Evolutionary conservation across 1,140 invertebrate genomes (phyloP).

Genomic region (Drosophila baimaii): DNA sequence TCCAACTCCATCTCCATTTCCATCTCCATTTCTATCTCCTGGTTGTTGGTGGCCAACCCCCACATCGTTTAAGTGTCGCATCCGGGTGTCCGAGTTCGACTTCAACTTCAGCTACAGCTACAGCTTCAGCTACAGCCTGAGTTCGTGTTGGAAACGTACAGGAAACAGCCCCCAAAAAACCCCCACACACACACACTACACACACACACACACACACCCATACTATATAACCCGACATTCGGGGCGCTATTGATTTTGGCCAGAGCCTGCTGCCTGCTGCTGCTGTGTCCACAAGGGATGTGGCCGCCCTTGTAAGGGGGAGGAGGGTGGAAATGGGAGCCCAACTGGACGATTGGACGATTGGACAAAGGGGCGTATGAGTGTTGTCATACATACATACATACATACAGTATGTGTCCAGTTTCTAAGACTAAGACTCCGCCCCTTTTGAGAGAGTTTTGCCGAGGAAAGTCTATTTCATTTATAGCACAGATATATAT

Average conservation of each 20-base stretch:
- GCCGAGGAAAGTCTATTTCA: not conserved
- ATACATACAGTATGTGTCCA: conserved; percentile 5
- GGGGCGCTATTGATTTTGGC: conserved; percentile 74
- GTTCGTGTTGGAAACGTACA: conserved; percentile 35
- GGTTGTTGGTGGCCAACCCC: no score
- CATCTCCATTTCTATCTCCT: not conserved
- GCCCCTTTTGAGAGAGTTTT: not conserved
- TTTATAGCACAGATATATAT: not conserved
- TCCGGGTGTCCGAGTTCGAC: conserved; percentile 65
- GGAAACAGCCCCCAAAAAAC: conserved; percentile 4
- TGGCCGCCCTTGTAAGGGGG: not conserved
- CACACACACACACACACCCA: conserved; percentile 5
- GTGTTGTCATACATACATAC: not conserved
- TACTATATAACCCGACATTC: conserved; percentile 59
- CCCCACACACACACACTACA: not conserved
- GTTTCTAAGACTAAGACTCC: not conserved
- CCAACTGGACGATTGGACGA: conserved; percentile 10
- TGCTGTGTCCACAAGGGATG: conserved; percentile 18
- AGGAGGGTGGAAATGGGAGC: not conserved
- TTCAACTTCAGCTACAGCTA: conserved; percentile 21
- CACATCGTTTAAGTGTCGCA: conserved; percentile 79
- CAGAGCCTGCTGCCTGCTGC: conserved; percentile 4
- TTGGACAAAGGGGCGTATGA: conserved; percentile 20
- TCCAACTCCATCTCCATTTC: conserved; percentile 8
- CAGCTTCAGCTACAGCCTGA: conserved; percentile 1